A percentile compares a stretch with the other conserved stretches of the same genome.
phyloP scores from a whole-genome alignment of 2,888 invertebrate species.

The Orthosia incerta region DNA sequence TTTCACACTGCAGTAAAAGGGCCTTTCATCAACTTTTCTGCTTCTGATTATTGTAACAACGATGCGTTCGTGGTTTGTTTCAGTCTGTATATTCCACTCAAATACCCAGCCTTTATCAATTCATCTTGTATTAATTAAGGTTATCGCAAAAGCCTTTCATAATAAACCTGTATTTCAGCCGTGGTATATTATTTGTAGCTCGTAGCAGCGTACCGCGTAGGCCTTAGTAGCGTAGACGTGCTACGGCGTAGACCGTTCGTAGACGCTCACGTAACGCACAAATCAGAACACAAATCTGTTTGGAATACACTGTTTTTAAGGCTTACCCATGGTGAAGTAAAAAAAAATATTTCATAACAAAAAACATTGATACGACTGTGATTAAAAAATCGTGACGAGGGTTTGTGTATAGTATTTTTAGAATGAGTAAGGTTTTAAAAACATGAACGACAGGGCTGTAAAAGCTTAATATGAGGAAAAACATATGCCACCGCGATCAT shows the following conservation, averaged over 20 bases:
- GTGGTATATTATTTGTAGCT: slow-evolving; percentile 38
- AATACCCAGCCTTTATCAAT: slow-evolving; percentile 6
- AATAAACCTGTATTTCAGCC: slow-evolving; percentile 46
- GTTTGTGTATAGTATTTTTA: not conserved
- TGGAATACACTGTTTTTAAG: slow-evolving; percentile 44
- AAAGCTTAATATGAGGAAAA: slow-evolving; percentile 11
- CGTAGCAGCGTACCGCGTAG: slow-evolving; percentile 57
- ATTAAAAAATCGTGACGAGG: slow-evolving; percentile 7
- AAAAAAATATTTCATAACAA: not conserved
- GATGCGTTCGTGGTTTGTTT: not conserved
- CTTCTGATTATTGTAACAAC: not conserved
- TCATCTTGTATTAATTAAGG: slow-evolving; percentile 49
- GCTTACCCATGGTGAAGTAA: slow-evolving; percentile 9
- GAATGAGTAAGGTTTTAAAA: not conserved
- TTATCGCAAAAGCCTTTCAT: slow-evolving; percentile 54
- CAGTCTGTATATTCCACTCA: slow-evolving; percentile 6
- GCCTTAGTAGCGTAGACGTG: slow-evolving; percentile 46
- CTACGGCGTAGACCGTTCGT: slow-evolving; percentile 60
- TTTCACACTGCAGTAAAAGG: not conserved
- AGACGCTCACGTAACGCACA: slow-evolving; percentile 67
- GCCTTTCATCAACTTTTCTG: not conserved
- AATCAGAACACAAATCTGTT: slow-evolving; percentile 61
- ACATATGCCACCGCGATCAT: slow-evolving; percentile 22
- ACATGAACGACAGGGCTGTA: not conserved
- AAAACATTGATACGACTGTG: not conserved